Evolutionary conservation across 2,888 invertebrate species (phyloP).

Genomic region (Tetropium fuscum): DNA sequence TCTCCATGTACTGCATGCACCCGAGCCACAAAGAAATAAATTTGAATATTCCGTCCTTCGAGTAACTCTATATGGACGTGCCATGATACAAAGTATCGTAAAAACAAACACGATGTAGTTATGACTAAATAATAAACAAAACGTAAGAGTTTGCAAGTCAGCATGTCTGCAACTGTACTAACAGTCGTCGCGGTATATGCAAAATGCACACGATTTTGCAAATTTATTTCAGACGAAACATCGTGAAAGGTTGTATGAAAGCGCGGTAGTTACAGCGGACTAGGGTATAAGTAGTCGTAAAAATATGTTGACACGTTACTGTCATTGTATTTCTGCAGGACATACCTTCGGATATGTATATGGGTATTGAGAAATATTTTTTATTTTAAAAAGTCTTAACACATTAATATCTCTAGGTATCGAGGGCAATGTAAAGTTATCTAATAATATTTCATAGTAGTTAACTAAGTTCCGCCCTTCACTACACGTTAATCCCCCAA

Average conservation of each 20-base stretch:
- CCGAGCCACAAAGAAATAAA: not conserved
- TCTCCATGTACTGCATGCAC: conserved; percentile 1
- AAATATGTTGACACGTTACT: not conserved
- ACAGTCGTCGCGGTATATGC: conserved; percentile 26
- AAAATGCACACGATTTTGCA: conserved; percentile 34
- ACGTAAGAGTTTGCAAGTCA: conserved; percentile 36
- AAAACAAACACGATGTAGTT: conserved; percentile 23
- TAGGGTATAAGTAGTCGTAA: not conserved
- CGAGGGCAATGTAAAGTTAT: no score
- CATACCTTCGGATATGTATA: no score
- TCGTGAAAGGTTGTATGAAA: conserved; percentile 20
- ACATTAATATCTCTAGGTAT: no score
- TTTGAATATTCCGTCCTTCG: not conserved
- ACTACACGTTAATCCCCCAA: no score
- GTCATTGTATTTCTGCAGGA: not conserved
- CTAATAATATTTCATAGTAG: no score
- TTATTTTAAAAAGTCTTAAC: no score
- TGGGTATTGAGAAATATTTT: no score
- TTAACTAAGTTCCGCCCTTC: no score
- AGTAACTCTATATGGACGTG: not conserved
- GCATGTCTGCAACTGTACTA: conserved; percentile 31
- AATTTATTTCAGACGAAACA: conserved; percentile 31
- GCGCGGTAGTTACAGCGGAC: not conserved
- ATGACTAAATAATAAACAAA: conserved; percentile 39
- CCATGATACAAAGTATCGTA: conserved; percentile 4